Conservation (phyloP, 2,797 vertebrate genomes). For the Aselliscus stoliczkanus region DNA sequence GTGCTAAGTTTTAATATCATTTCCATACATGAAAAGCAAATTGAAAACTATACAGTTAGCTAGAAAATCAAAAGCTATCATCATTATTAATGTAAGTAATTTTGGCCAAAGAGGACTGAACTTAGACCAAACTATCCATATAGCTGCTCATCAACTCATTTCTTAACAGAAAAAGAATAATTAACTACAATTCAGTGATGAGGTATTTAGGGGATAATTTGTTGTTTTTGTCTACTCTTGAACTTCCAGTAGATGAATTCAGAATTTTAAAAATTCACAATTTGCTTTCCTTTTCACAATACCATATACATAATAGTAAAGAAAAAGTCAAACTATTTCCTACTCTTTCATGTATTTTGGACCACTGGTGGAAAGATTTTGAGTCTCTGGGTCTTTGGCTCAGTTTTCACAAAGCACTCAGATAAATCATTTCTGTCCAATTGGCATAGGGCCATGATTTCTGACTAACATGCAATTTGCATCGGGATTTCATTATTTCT, state of each 20-base stretch:
- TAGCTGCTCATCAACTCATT: background rate
- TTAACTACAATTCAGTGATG: background rate
- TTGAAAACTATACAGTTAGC: background rate
- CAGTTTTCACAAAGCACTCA: background rate
- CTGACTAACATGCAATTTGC: background rate
- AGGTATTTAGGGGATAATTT: background rate
- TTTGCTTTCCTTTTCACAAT: background rate
- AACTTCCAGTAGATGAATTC: background rate
- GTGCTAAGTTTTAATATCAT: background rate
- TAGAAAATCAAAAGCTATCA: background rate
- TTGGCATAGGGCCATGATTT: background rate
- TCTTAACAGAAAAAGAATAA: background rate
- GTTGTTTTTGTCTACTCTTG: background rate
- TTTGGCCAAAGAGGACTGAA: background rate
- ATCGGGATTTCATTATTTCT: background rate
- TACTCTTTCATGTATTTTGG: constrained; percentile 34
- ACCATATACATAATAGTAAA: background rate
- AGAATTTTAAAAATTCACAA: background rate
- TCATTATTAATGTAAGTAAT: background rate
- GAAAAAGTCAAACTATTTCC: background rate
- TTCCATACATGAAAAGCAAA: background rate
- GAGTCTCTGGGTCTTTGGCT: background rate
- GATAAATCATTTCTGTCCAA: background rate
- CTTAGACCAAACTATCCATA: background rate
- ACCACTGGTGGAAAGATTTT: background rate